Percentiles rank a stretch among this genome's conserved stretches.
These are phyloP conservation scores for Lepidocolaptes lacrymiger DNA, from an alignment of 2,797 vertebrate genomes.

Conservation along the genomic window DNA sequence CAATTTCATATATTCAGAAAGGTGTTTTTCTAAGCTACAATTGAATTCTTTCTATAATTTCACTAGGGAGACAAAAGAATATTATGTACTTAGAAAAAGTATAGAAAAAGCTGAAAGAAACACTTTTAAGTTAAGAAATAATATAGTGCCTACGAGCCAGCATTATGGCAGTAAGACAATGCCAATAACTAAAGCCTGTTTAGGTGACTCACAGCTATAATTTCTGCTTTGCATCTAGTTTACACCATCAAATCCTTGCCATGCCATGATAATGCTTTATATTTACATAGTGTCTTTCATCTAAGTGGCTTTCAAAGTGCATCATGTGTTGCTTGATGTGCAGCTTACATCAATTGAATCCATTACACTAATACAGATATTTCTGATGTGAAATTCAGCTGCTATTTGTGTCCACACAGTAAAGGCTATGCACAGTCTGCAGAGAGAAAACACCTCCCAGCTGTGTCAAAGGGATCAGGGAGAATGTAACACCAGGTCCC, in stretches of 20 bases:
- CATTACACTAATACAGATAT: background rate
- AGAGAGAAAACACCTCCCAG: background rate
- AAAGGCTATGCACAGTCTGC: background rate
- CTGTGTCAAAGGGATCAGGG: background rate
- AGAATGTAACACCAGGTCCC: background rate
- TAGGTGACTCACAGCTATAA: constrained; percentile 43
- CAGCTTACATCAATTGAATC: background rate
- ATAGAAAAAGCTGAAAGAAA: constrained; percentile 7
- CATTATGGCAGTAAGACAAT: constrained; percentile 27
- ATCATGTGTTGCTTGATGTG: background rate
- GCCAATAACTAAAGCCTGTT: constrained; percentile 2
- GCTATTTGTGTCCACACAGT: background rate
- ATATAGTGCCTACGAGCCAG: background rate
- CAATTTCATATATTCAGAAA: constrained; percentile 1
- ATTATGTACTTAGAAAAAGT: background rate
- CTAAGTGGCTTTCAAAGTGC: constrained; percentile 8
- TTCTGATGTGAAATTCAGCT: background rate
- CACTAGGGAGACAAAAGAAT: background rate
- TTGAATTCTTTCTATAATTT: constrained; percentile 32
- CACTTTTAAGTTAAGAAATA: background rate
- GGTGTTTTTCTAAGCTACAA: background rate
- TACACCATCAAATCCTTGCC: background rate
- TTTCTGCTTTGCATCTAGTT: constrained; percentile 43
- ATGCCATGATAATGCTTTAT: background rate
- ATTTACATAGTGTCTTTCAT: constrained; percentile 20